phyloP scores from a whole-genome alignment of 1,140 invertebrate species.

The Diorhabda carinulata region DNA sequence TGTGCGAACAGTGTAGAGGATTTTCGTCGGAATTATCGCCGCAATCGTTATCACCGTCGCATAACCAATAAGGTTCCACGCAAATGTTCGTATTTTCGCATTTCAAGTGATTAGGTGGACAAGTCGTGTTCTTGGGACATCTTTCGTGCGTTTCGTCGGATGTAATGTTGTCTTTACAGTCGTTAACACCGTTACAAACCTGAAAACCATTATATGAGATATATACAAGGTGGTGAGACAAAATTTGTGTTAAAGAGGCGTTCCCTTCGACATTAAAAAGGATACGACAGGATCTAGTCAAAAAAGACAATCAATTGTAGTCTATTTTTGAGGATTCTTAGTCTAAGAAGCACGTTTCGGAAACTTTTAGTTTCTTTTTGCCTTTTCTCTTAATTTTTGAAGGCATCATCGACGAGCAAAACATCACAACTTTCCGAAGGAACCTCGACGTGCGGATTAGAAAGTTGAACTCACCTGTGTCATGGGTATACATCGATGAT shows the following conservation, averaged over 20 bases:
- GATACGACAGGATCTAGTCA: too few species aligned
- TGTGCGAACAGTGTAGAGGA: slow-evolving; percentile 78
- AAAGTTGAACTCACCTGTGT: slow-evolving; percentile 53
- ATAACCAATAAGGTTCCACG: slow-evolving; percentile 92
- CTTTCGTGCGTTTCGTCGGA: slow-evolving; percentile 85
- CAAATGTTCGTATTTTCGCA: slow-evolving; percentile 93
- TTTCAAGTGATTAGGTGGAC: slow-evolving; percentile 81
- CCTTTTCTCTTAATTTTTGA: too few species aligned
- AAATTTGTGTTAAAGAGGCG: too few species aligned
- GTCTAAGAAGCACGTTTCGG: too few species aligned
- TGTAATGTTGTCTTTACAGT: slow-evolving; percentile 89
- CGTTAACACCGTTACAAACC: slow-evolving; percentile 91
- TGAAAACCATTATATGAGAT: slow-evolving; percentile 33
- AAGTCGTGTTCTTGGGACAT: slow-evolving; percentile 82
- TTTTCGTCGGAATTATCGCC: slow-evolving; percentile 95
- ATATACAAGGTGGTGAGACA: too few species aligned
- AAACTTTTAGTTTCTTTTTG: too few species aligned
- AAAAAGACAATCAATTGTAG: too few species aligned
- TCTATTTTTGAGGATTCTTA: too few species aligned
- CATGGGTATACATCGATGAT: slow-evolving; percentile 83
- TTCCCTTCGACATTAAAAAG: too few species aligned
- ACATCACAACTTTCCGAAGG: too few species aligned
- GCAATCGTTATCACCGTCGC: slow-evolving; percentile 91
- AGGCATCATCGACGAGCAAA: too few species aligned
- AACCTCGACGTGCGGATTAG: too few species aligned